Conservation (phyloP, 2,888 invertebrate species). For the Drosophila nigritarsus region DNA sequence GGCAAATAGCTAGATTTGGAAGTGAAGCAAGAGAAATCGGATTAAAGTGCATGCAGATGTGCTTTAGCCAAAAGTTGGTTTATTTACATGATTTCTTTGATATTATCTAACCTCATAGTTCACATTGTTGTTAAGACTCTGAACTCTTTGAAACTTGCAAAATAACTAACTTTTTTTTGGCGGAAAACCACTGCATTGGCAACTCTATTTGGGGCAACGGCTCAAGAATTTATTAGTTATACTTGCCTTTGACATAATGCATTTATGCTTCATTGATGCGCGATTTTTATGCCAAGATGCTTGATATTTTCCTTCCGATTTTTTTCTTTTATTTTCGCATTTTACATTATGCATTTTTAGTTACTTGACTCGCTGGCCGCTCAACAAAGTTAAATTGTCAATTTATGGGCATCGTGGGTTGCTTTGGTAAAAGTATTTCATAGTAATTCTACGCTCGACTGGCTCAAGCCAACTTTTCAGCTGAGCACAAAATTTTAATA, state of each 20-base stretch:
- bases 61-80: neutral
- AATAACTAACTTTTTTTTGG: neutral
- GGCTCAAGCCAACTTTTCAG: slow-evolving; percentile 73
- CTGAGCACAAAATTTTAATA: slow-evolving; percentile 76
- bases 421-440: slow-evolving; percentile 74
- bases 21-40: neutral
- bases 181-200: neutral
- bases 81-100: neutral
- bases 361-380: slow-evolving; percentile 47
- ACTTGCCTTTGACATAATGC: slow-evolving; percentile 67
- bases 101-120: neutral
- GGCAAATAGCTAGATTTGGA: neutral
- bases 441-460: slow-evolving; percentile 79
- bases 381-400: slow-evolving; percentile 76
- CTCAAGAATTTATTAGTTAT: slow-evolving; percentile 72
- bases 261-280: slow-evolving; percentile 77
- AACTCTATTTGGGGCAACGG: slow-evolving; percentile 22
- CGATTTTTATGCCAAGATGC: slow-evolving; percentile 57
- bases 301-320: slow-evolving; percentile 36
- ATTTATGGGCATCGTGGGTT: slow-evolving; percentile 72
- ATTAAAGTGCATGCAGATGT: too few relatives aligned
- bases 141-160: too few relatives aligned
- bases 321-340: slow-evolving; percentile 5
- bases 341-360: slow-evolving; percentile 36
- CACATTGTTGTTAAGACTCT: neutral